phyloP scores from a whole-genome alignment of 2,888 invertebrate genomes.

The Psococerastis gibbosa region DNA sequence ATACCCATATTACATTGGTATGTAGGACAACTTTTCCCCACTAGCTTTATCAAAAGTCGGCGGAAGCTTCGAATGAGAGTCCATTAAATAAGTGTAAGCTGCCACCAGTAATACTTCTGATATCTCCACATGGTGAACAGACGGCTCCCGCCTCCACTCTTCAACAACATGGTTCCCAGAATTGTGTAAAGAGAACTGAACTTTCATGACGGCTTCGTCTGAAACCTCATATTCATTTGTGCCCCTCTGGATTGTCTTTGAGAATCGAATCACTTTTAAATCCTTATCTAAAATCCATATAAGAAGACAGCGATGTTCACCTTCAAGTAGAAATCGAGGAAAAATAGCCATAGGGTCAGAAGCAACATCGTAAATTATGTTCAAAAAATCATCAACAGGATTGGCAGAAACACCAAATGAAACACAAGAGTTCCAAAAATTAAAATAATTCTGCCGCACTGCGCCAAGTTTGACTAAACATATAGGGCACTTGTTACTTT shows the following conservation, averaged over 20 bases:
- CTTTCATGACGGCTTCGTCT: neutral
- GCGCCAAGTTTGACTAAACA: conserved; percentile 39
- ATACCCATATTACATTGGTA: no score
- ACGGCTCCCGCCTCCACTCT: neutral
- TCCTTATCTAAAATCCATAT: conserved; percentile 43
- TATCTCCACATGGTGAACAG: neutral
- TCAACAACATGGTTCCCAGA: neutral
- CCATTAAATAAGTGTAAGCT: neutral
- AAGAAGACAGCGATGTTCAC: conserved; percentile 31
- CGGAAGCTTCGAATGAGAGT: neutral
- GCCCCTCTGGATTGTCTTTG: conserved; percentile 7
- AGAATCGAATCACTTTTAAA: conserved; percentile 28
- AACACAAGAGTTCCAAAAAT: conserved; percentile 38
- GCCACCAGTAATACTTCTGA: neutral
- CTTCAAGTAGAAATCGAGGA: conserved; percentile 35
- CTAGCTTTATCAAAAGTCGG: neutral
- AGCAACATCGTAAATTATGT: conserved; percentile 31
- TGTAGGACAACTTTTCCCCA: neutral
- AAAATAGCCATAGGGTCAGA: conserved; percentile 32
- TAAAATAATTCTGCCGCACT: conserved; percentile 26
- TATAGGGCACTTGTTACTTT: conserved; percentile 32
- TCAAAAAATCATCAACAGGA: conserved; percentile 31
- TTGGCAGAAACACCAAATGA: conserved; percentile 22
- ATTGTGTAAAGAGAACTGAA: neutral
- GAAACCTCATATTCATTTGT: conserved; percentile 9